Evolutionary conservation across 1,140 invertebrate genomes (phyloP), one percentile per base, ranked within the genome.

Genomic region (Atta texana): DNA sequence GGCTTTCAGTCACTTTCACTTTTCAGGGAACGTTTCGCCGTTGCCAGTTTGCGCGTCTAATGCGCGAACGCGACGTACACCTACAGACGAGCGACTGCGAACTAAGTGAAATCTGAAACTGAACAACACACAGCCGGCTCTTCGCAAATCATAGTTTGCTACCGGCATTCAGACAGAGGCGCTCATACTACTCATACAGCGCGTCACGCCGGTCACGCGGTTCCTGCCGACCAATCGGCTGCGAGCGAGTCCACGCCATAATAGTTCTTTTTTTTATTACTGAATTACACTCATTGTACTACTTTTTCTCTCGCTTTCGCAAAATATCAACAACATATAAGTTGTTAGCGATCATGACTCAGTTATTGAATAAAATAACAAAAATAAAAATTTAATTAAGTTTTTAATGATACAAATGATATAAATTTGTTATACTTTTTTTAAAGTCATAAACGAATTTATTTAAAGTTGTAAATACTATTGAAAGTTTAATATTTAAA

Each of bases 181-280:
- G 44, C 24, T 51, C 44, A 21, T 39, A 6, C 0, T 39, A 39
- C 24, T 51, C 44, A 21, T 10, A 8, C 69, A n/a, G 77, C n/a
- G 34, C n/a, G 39, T 51, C 14, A 16, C 49, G 53, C n/a, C 21
- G 44, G 44, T 61, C 75, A 49, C 59, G 75, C 75, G 59, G 21
- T 51, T 16, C 21, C 5, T 10, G 63, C 0, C 12, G 28, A 24
- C 77, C 77, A 80, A 80, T 80, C 77, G n/a, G 49, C 18, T 7
- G 31, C 51, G 31, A 55, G 49, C 49, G n/a, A 16, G 14, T 24
- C 14, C 28, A 64, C 16, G 8, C 12, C 66, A 24, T 6, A 34
- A 34, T 6, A 34, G 21, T 44, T 44, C 7, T 44, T 44, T 44
- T 44, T 44, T 44, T 44, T 44, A 44, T 44, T 44, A 44, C 8